Percentiles rank a stretch among this genome's conserved stretches.
Evolutionary conservation across 2,113 vertebrate genomes (phyloP).

Genomic region (Perccottus glenii): DNA sequence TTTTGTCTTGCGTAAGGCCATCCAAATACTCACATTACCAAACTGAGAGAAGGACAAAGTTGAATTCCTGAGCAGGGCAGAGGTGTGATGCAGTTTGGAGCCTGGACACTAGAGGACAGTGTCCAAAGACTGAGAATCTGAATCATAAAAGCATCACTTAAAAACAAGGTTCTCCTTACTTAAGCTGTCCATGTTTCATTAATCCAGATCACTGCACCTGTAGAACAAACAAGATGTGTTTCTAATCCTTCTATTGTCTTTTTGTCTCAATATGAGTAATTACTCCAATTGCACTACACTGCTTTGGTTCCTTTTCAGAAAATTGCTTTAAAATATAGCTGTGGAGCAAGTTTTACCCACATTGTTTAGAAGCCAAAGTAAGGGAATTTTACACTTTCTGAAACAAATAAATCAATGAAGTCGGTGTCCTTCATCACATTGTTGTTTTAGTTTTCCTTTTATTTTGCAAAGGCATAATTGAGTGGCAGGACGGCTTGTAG

Average conservation of each 20-base stretch:
- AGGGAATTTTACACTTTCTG: constrained; percentile 17
- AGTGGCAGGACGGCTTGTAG: constrained; percentile 13
- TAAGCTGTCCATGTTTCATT: no score
- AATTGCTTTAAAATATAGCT: constrained; percentile 1
- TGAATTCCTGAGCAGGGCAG: background rate
- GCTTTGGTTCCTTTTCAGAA: background rate
- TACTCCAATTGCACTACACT: background rate
- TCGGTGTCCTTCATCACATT: constrained; percentile 8
- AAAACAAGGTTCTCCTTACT: no score
- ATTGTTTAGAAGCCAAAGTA: background rate
- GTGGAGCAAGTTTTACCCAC: background rate
- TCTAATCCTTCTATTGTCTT: no score
- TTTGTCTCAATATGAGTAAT: background rate
- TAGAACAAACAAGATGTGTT: no score
- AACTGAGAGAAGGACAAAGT: no score
- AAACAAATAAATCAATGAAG: constrained; percentile 19
- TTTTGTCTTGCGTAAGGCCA: no score
- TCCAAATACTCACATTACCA: no score
- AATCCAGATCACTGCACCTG: no score
- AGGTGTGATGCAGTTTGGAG: constrained; percentile 26
- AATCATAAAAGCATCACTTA: background rate
- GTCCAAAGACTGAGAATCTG: constrained; percentile 9
- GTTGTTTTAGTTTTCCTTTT: constrained; percentile 8
- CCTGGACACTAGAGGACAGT: constrained; percentile 59
- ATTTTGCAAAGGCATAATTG: constrained; percentile 32